phyloP scores from a whole-genome alignment of 2,113 vertebrate species.

The Seriola dumerili region DNA sequence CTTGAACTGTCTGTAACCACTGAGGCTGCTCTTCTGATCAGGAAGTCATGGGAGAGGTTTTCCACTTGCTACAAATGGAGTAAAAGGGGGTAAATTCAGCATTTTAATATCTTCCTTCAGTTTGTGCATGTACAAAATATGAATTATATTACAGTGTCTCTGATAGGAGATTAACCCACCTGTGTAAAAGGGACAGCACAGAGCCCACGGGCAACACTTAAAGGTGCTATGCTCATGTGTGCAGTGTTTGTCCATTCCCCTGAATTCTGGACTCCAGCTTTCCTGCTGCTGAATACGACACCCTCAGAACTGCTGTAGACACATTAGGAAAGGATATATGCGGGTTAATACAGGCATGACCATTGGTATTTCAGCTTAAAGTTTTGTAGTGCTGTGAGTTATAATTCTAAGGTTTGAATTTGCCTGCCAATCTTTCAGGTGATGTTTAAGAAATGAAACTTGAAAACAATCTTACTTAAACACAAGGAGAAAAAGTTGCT shows the following conservation, averaged over 20 bases:
- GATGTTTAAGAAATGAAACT: background rate
- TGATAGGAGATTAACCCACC: conserved; percentile 57
- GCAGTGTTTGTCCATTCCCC: conserved; percentile 32
- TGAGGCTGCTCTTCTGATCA: conserved; percentile 83
- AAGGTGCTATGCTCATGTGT: conserved; percentile 50
- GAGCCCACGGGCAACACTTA: conserved; percentile 67
- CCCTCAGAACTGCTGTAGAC: conserved; percentile 56
- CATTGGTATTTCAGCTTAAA: background rate
- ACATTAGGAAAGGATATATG: background rate
- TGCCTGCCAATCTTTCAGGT: background rate
- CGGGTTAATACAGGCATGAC: background rate
- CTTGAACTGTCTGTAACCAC: conserved; percentile 83
- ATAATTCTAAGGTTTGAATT: background rate
- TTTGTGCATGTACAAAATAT: background rate
- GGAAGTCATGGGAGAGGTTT: conserved; percentile 81
- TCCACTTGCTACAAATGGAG: conserved; percentile 68
- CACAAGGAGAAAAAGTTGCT: too few relatives aligned
- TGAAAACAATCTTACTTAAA: too few relatives aligned
- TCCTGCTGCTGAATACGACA: conserved; percentile 46
- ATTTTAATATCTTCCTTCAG: background rate
- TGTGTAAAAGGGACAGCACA: conserved; percentile 69
- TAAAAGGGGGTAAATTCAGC: background rate
- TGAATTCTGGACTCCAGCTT: conserved; percentile 44
- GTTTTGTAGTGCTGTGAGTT: background rate
- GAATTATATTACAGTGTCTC: background rate